Evolutionary conservation across 2,797 vertebrate genomes (phyloP).

Genomic region (Decapterus maruadsi): DNA sequence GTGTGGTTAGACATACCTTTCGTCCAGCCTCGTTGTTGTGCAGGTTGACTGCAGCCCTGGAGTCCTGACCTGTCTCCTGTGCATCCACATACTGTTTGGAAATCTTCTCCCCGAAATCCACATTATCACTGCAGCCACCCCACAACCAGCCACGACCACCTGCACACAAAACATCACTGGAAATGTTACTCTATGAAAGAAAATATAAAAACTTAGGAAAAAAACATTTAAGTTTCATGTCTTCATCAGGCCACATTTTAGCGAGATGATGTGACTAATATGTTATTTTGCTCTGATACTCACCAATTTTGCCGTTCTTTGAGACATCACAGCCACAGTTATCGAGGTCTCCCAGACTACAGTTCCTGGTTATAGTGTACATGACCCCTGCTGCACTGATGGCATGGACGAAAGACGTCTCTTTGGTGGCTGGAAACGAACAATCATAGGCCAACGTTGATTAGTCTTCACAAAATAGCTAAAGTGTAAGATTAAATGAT

Average conservation of each 20-base stretch:
- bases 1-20: conserved; percentile 74
- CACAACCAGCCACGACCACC: conserved; percentile 97
- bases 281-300: conserved; percentile 34
- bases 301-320: conserved; percentile 92
- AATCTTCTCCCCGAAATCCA: conserved; percentile 95
- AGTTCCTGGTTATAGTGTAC: conserved; percentile 96
- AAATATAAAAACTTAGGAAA: too few relatives aligned
- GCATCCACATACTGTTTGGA: conserved; percentile 95
- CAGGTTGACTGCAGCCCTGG: conserved; percentile 94
- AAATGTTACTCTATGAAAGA: neutral
- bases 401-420: conserved; percentile 96
- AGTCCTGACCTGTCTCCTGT: conserved; percentile 95
- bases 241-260: too few relatives aligned
- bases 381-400: conserved; percentile 97
- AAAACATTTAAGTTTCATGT: neutral
- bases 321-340: conserved; percentile 95
- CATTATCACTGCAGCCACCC: conserved; percentile 98
- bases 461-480: neutral
- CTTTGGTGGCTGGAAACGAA: conserved; percentile 89
- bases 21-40: conserved; percentile 97
- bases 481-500: neutral
- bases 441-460: neutral
- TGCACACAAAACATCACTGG: conserved; percentile 56
- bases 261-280: neutral
- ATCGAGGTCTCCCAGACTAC: conserved; percentile 95